These are phyloP conservation scores for Prorops nasuta DNA, from an alignment of 1,140 invertebrate species.

Conservation along the genomic window DNA sequence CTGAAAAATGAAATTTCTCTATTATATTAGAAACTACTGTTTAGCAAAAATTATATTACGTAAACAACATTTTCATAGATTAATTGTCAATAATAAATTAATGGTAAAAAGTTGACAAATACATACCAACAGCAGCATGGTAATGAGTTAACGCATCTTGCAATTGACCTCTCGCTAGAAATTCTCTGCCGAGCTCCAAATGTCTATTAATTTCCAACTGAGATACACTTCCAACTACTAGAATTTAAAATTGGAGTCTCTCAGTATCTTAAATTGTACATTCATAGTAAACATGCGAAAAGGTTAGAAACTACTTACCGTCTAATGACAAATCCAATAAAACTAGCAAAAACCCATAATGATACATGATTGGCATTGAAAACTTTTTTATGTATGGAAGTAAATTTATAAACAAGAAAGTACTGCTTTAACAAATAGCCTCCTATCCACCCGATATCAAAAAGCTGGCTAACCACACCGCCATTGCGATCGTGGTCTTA, in stretches of 20 bases:
- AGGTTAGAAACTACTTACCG: slow-evolving; percentile 48
- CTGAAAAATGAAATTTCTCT: slow-evolving; percentile 60
- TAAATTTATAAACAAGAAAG: slow-evolving; percentile 29
- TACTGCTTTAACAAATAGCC: slow-evolving; percentile 25
- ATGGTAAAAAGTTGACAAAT: slow-evolving; percentile 6
- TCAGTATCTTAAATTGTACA: not conserved
- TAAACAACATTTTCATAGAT: not conserved
- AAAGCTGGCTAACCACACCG: slow-evolving; percentile 44
- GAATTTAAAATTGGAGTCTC: slow-evolving; percentile 28
- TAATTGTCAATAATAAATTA: slow-evolving; percentile 1
- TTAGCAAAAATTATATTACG: slow-evolving; percentile 1
- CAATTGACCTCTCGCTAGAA: slow-evolving; percentile 87
- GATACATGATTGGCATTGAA: slow-evolving; percentile 44
- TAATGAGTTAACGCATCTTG: slow-evolving; percentile 96
- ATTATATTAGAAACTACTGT: not conserved
- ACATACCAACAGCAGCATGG: slow-evolving; percentile 94
- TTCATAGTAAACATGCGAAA: not conserved
- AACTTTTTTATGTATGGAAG: slow-evolving; percentile 23
- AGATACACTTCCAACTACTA: slow-evolving; percentile 64
- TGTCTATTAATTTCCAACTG: slow-evolving; percentile 86
- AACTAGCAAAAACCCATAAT: slow-evolving; percentile 41
- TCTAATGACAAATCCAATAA: slow-evolving; percentile 47
- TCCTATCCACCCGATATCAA: slow-evolving; percentile 41
- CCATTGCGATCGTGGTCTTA: slow-evolving; percentile 54
- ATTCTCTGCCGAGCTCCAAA: slow-evolving; percentile 88